A percentile compares a stretch with the other conserved stretches of the same genome.
Evolutionary conservation across 1,140 invertebrate genomes (phyloP).

Genomic region (Eumaeus atala): DNA sequence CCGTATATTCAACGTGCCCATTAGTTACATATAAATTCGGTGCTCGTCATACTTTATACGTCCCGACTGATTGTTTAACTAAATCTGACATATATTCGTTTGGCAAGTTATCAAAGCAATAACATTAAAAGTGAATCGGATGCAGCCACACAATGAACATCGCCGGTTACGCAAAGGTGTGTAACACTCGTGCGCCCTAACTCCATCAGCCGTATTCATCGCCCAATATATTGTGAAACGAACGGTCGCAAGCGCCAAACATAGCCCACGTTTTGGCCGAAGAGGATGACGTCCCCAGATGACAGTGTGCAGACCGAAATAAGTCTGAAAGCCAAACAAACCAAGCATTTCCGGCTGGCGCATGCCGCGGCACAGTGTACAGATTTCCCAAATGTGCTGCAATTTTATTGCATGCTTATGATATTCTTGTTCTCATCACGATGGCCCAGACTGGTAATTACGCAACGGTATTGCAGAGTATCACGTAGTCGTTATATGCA

Average conservation of each 20-base stretch:
- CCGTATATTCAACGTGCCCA: background rate
- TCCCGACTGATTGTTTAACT: constrained; percentile 6
- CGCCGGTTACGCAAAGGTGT: constrained; percentile 23
- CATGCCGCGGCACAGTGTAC: constrained; percentile 49
- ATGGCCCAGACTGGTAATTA: background rate
- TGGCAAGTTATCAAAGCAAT: constrained; percentile 30
- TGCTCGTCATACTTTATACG: background rate
- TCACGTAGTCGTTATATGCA: too few species aligned
- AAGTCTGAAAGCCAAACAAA: constrained; percentile 67
- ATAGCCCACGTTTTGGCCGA: constrained; percentile 26
- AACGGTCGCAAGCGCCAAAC: constrained; percentile 40
- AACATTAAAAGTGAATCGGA: constrained; percentile 26
- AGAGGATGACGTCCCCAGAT: constrained; percentile 57
- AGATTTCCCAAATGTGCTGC: constrained; percentile 34
- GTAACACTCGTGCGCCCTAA: constrained; percentile 39
- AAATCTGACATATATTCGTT: constrained; percentile 15
- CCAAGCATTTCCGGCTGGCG: constrained; percentile 57
- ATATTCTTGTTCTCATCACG: background rate
- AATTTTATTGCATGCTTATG: constrained; percentile 16
- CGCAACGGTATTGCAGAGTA: too few species aligned
- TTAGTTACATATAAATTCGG: constrained; percentile 5
- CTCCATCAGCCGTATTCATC: constrained; percentile 18
- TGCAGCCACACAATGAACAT: constrained; percentile 15
- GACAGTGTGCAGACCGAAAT: constrained; percentile 60
- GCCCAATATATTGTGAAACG: constrained; percentile 37